Evolutionary conservation across 1,140 invertebrate genomes (phyloP).

Genomic region (Macrostomum lignano): DNA sequence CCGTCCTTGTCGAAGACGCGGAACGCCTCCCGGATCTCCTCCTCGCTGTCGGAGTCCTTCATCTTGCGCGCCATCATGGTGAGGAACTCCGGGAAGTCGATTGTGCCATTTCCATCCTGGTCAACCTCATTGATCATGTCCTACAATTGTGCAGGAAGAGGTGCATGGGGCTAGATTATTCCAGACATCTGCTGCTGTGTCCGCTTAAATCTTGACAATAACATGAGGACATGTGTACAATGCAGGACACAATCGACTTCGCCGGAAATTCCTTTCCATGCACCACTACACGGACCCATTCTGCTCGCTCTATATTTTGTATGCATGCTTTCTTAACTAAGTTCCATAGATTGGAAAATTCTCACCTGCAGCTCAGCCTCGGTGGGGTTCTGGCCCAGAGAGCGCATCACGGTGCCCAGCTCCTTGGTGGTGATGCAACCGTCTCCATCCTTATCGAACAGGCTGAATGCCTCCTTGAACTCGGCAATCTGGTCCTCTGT

Average conservation of each 20-base stretch:
- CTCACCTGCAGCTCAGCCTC: constrained; percentile 96
- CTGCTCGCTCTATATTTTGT: no score
- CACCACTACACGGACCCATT: no score
- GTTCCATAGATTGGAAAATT: no score
- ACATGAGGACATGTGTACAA: no score
- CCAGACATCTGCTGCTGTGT: no score
- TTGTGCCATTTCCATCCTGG: constrained; percentile 88
- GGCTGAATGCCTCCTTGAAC: constrained; percentile 95
- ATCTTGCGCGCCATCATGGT: constrained; percentile 98
- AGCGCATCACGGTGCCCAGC: constrained; percentile 91
- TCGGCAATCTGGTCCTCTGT: constrained; percentile 29
- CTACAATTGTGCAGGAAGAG: no score
- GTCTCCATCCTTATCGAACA: constrained; percentile 97
- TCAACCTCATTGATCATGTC: constrained; percentile 99
- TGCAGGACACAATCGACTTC: no score
- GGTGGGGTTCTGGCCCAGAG: constrained; percentile 91
- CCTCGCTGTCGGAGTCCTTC: constrained; percentile 91
- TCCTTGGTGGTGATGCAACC: constrained; percentile 98
- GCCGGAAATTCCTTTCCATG: no score
- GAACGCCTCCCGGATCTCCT: constrained; percentile 91
- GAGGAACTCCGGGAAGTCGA: constrained; percentile 90
- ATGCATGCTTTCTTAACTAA: no score
- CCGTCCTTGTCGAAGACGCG: constrained; percentile 88
- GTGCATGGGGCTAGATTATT: no score
- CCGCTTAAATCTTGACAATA: no score